Evolutionary conservation across 2,113 vertebrate species (phyloP).

Genomic region (Platichthys flesus): DNA sequence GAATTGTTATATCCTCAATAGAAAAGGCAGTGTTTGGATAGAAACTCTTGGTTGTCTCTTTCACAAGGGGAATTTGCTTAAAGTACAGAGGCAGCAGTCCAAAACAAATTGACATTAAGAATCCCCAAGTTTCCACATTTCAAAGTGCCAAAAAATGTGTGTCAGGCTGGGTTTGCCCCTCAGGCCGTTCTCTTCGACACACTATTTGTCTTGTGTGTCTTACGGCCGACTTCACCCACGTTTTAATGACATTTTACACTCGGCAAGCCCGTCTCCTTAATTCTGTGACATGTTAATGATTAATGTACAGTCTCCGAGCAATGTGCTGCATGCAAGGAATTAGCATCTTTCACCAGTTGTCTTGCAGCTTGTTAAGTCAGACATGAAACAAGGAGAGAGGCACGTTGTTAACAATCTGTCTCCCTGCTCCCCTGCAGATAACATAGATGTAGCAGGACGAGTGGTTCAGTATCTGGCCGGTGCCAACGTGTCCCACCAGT

Average conservation of each 20-base stretch:
- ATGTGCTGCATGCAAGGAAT: slow-evolving; percentile 16
- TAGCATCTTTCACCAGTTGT: slow-evolving; percentile 21
- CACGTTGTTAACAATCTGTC: slow-evolving; percentile 24
- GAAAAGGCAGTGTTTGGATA: slow-evolving; percentile 1
- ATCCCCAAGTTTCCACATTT: slow-evolving; percentile 6
- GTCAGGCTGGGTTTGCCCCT: slow-evolving; percentile 5
- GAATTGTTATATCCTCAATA: not conserved
- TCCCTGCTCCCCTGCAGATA: slow-evolving; percentile 60
- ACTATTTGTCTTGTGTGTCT: slow-evolving; percentile 30
- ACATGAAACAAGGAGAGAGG: slow-evolving; percentile 1
- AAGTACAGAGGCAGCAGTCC: not conserved
- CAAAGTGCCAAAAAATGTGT: slow-evolving; percentile 6
- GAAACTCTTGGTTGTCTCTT: not conserved
- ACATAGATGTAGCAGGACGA: slow-evolving; percentile 76
- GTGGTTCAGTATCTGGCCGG: slow-evolving; percentile 78
- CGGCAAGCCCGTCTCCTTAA: slow-evolving; percentile 9
- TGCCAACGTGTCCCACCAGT: slow-evolving; percentile 85
- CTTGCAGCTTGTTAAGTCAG: slow-evolving; percentile 29
- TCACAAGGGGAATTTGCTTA: not conserved
- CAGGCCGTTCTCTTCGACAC: slow-evolving; percentile 22
- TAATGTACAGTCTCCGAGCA: slow-evolving; percentile 14
- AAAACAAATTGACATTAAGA: slow-evolving; percentile 18
- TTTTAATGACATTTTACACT: slow-evolving; percentile 50
- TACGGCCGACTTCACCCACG: slow-evolving; percentile 28
- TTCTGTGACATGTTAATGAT: slow-evolving; percentile 48